Evolutionary conservation across 2,113 vertebrate species (phyloP), one percentile per base, ranked within the genome.

Genomic region (Mesembrinibis cayennensis): DNA sequence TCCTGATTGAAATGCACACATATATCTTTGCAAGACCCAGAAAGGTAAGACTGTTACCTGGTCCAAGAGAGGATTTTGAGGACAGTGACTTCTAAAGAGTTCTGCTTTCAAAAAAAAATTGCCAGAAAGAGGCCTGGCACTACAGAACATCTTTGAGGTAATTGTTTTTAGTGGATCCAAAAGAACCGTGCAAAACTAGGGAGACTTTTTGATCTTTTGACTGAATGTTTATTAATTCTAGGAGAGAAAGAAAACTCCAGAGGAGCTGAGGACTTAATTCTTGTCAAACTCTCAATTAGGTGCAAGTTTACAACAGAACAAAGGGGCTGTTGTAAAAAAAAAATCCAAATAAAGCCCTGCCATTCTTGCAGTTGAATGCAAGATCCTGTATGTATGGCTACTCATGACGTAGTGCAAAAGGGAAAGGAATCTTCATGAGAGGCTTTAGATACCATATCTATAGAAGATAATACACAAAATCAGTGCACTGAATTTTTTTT

Each of bases 1-100:
- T 81, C 42, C 49, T 50, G 23, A 26, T 9, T 16, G 15, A 88
- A 92, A 73, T 44, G 34, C 11, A 34, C 19, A 2, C 0, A 0
- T 40, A 5, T 7, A 10, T n/a, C 49, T 95, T 86, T 70, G 29
- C 44, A 69, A 42, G 27, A 63, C 11, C 17, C 21, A 42, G 45
- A 65, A 70, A 73, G 22, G 8, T 29, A 87, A 15, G 55, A 29
- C 25, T 15, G 6, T 73, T 69, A 40, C 17, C 44, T 87, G 17
- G 47, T 79, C 30, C 34, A 32, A 55, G 53, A 65, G 26, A 49
- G 20, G 22, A 73, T 82, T 90, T 85, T 66, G 36, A 80, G 34
- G 42, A 38, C 15, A 45, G 44, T 72, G 21, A 58, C 19, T 80
- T 80, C 36, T 36, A 38, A 69, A 70, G 53, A 67, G 23, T 55